Base-by-base conservation (phyloP, 1,140 invertebrate genomes). In the Lutraria rhynchaena region DNA sequence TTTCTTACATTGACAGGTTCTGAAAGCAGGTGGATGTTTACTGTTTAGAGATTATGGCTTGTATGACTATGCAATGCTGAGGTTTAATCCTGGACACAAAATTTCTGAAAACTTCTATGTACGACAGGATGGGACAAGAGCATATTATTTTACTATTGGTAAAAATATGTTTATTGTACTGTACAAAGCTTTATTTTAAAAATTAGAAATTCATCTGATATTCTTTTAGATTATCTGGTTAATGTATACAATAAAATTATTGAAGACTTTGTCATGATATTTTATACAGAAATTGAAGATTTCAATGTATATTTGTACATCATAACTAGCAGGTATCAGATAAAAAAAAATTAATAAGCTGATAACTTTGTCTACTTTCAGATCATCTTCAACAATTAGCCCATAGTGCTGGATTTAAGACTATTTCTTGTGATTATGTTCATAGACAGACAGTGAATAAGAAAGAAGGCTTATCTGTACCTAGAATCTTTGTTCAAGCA, bases 61-160 rank as follows among this genome's bases (percentile, higher is more conserved):
- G 5, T 89, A 93, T 85, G 92, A 93, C 70, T 87, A 92, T 82
- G 91, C 92, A 31, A 92, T 92, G 91, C 70, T 92, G 71, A 86
- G 93, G 57, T 99, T 99, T 91, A 96, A 97, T 84, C 94, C 96
- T 3, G 98, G 98, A 0, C 95, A 97, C 90, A 99, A 99, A 92
- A 96, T 99, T 78, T 91, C 94, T 9, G 91, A 93, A 7, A 87
- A 91, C 71, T 92, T 92, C 70, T 93, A 93, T 85, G 91, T 92
- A 3, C 85, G 92, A 61, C 92, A 93, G 71, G 92, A 93, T 89
- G 91, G 90, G 11, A 93, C 92, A 3, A 81, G 92, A 65, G 91
- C 92, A 19, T 93, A 89, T 82, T 93, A 91, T 57, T 93, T 93
- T 78, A 87, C 87, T 9, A 70, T 85, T 95, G 96, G 96, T 96